A percentile compares a stretch with the other conserved stretches of the same genome.
Evolutionary conservation across 1,140 invertebrate species (phyloP).

Genomic region (Tyrophagus putrescentiae): DNA sequence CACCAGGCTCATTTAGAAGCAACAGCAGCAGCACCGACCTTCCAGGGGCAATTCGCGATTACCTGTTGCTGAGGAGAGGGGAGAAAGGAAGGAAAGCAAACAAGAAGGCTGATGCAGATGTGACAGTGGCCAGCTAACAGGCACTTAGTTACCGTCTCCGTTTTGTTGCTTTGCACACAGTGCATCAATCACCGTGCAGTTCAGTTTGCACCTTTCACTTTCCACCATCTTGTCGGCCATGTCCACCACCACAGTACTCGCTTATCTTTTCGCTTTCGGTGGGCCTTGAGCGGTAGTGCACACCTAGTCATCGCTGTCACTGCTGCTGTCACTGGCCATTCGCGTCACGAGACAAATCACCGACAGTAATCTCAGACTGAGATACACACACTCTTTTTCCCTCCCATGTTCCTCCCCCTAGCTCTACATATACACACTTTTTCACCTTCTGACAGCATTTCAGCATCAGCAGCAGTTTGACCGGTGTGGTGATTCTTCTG

Average conservation of each 20-base stretch:
- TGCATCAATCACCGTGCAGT: background rate
- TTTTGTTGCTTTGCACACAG: background rate
- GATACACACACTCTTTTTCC: no score
- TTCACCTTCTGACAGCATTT: no score
- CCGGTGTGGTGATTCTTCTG: no score
- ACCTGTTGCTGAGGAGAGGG: background rate
- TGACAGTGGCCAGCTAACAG: background rate
- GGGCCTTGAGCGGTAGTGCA: background rate
- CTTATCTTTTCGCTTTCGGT: no score
- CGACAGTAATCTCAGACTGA: no score
- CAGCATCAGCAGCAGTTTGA: no score
- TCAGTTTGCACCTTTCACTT: constrained; percentile 8
- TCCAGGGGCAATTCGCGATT: no score
- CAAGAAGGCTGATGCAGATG: no score
- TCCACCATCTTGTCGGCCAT: constrained; percentile 1
- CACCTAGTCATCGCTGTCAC: background rate
- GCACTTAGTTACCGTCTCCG: background rate
- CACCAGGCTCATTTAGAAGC: no score
- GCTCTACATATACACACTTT: background rate
- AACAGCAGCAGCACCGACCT: no score
- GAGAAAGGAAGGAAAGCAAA: no score
- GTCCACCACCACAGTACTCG: no score
- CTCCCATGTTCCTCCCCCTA: background rate
- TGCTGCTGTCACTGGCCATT: background rate
- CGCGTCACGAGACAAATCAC: background rate